Conservation (phyloP, 2,113 vertebrate genomes). For the Centropus unirufus region DNA sequence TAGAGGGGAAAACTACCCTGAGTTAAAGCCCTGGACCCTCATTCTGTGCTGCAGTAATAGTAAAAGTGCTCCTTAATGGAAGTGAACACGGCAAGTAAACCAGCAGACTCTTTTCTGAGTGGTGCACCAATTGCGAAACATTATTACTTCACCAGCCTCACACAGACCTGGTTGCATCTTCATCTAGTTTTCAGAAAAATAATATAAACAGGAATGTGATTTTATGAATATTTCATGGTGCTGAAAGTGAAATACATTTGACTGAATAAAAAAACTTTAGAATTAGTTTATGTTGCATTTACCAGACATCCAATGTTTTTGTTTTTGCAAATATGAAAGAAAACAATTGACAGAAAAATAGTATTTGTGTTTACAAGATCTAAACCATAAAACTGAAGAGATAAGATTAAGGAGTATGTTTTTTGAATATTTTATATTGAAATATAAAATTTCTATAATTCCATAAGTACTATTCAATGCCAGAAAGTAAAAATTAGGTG, state of each 20-base stretch:
- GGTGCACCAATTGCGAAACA: neutral
- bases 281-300: neutral
- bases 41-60: neutral
- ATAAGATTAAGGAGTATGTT: neutral
- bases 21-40: neutral
- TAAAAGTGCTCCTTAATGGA: neutral
- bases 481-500: neutral
- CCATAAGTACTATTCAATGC: neutral
- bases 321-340: neutral
- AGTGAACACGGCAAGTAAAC: neutral
- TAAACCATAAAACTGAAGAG: neutral
- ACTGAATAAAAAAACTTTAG: neutral
- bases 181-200: neutral
- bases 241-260: neutral
- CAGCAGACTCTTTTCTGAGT: neutral
- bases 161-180: neutral
- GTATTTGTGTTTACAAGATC: neutral
- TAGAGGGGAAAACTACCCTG: neutral
- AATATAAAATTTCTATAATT: neutral
- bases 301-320: neutral
- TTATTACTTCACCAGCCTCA: neutral
- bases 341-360: neutral
- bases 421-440: neutral
- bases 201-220: fast-evolving
- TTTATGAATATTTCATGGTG: neutral